Conservation (phyloP, 2,113 vertebrate genomes). For the Zosterops japonicus region DNA sequence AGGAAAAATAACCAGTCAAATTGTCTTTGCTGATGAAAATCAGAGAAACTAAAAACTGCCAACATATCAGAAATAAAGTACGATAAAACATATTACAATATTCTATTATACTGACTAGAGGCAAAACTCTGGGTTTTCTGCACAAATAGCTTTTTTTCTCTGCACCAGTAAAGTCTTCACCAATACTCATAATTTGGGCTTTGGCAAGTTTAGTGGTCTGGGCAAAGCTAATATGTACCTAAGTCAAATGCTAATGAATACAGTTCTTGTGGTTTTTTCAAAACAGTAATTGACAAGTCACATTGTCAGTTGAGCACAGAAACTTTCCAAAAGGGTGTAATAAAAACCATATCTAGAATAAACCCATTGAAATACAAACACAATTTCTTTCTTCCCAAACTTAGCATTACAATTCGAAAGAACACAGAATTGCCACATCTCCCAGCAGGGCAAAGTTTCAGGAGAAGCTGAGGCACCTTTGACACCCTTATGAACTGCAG, state of each 20-base stretch:
- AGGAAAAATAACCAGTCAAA: background rate
- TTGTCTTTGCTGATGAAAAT: background rate
- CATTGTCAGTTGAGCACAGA: background rate
- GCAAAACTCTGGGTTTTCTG: background rate
- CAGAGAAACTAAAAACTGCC: background rate
- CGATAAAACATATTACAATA: background rate
- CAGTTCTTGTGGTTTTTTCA: background rate
- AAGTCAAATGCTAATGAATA: conserved; percentile 21
- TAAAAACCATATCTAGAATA: background rate
- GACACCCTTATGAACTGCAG: background rate
- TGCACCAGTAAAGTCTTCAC: background rate
- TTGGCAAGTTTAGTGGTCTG: background rate
- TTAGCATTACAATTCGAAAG: background rate
- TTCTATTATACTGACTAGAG: background rate
- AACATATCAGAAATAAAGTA: background rate
- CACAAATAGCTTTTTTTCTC: background rate
- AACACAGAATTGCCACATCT: background rate
- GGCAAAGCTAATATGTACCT: background rate
- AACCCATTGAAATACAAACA: background rate
- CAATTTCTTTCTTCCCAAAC: background rate
- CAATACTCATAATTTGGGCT: background rate
- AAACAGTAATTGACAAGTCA: background rate
- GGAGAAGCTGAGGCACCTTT: background rate
- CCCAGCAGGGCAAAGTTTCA: background rate
- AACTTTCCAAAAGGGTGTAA: background rate